Base-by-base conservation (phyloP, 1,140 invertebrate species). In the Frieseomelitta varia region DNA sequence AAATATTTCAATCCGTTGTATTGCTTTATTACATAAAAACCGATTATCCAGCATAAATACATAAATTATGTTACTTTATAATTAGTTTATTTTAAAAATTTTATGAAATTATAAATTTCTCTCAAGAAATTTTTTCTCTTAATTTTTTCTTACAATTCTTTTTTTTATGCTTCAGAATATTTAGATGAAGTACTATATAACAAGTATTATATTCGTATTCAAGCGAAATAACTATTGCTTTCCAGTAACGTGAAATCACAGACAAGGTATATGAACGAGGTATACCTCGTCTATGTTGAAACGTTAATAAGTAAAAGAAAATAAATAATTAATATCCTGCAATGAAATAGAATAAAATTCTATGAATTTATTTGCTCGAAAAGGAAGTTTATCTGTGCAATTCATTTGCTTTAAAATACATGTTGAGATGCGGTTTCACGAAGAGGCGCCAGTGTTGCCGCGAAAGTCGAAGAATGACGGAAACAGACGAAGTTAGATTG, bases 401-500 rank as follows among this genome's bases (percentile, higher is more conserved):
- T 61, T 24, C 24, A 14, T 61, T 61, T 11, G 24, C 12, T 61
- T n/a, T 61, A 12, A 14, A n/a, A 12, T 11, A 61, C 11, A n/a
- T 4, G 58, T 61, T 61, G 24, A 61, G 27, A 30, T 4, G 34
- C 1, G 21, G 30, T 68, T 55, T 17, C 4, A 67, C 24, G 67
- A 27, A 47, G n/a, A 30, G 63, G 21, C 85, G 71, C 30, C 65
- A 65, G 39, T 61, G 65, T 80, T 68, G 34, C 34, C 34, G 58
- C 72, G 21, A n/a, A 21, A 55, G 30, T 51, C 88, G 88, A 90
- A 17, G 27, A 51, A 67, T 56, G 73, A 56, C 84, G 81, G 72
- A 88, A 77, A 34, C 24, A 51, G 15, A 61, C 88, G 89, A 88
- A 87, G 79, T 56, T 74, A 55, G 34, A 65, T 74, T 6, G 58